A percentile compares a stretch with the other conserved stretches of the same genome.
These are phyloP conservation scores for Anastrepha obliqua DNA, from an alignment of 1,140 invertebrate species.

Conservation along the genomic window DNA sequence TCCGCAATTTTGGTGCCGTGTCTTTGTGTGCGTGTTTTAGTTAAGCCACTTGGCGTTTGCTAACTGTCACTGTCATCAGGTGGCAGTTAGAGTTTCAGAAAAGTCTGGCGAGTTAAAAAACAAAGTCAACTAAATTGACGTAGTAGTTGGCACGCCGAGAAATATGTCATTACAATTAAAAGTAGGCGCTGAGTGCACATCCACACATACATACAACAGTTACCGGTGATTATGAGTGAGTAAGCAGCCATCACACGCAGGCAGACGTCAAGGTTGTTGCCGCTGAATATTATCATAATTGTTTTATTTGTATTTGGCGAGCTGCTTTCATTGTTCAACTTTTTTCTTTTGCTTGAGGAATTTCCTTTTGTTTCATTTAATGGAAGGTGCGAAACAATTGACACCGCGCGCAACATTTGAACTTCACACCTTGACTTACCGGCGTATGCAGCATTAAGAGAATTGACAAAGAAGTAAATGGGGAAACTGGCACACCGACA, in stretches of 20 bases:
- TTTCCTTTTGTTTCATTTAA: background rate
- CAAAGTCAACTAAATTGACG: background rate
- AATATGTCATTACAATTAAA: slow-evolving; percentile 1
- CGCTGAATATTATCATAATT: background rate
- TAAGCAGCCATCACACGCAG: background rate
- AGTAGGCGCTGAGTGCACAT: background rate
- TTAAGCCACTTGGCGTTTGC: slow-evolving; percentile 6
- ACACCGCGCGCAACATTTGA: slow-evolving; percentile 11
- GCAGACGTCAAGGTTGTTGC: background rate
- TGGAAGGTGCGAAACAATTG: background rate
- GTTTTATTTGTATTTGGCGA: background rate
- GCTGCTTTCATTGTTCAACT: background rate
- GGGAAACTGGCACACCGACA: background rate
- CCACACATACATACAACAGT: background rate
- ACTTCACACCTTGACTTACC: background rate
- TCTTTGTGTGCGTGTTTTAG: background rate
- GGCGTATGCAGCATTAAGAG: background rate
- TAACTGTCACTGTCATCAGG: background rate
- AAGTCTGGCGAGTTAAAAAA: background rate
- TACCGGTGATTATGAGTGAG: background rate
- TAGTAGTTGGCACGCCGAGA: background rate
- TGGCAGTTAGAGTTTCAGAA: background rate
- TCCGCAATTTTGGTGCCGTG: background rate
- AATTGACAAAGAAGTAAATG: background rate
- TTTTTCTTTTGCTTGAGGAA: background rate